These are phyloP conservation scores for Muraenolepis orangiensis DNA, from an alignment of 2,797 vertebrate species.

Conservation along the genomic window DNA sequence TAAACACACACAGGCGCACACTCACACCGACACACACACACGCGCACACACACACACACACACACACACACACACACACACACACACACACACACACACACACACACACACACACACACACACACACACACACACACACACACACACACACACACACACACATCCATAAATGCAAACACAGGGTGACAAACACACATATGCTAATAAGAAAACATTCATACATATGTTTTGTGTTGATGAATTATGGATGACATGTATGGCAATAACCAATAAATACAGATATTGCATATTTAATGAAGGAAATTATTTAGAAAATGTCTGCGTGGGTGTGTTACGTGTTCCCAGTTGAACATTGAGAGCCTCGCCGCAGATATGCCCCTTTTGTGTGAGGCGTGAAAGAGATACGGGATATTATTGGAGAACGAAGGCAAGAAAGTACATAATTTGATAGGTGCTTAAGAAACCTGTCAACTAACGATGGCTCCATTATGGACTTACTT, in stretches of 20 bases:
- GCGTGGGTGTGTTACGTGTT: not conserved
- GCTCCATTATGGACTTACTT: slow-evolving; percentile 25
- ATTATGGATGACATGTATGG: not conserved
- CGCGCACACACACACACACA: not conserved
- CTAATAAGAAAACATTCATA: not conserved
- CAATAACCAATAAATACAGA: not conserved
- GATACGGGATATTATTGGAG: slow-evolving; percentile 8
- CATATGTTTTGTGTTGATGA: not conserved
- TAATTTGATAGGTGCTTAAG: slow-evolving; percentile 50
- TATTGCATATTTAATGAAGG: not conserved
- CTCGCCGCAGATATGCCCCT: not conserved
- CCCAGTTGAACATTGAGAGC: not conserved
- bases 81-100: not conserved
- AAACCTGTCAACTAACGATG: slow-evolving; percentile 61
- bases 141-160: not conserved
- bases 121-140: not conserved
- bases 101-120: not conserved
- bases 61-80: not conserved
- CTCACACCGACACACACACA: too few species aligned
- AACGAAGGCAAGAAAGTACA: slow-evolving; percentile 27
- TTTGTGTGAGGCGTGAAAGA: slow-evolving; percentile 5
- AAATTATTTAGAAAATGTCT: not conserved
- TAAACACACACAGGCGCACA: too few species aligned
- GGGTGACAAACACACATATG: not conserved
- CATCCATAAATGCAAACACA: not conserved